Base-by-base conservation (phyloP, 2,113 vertebrate species). In the Turdus rufiventris region DNA sequence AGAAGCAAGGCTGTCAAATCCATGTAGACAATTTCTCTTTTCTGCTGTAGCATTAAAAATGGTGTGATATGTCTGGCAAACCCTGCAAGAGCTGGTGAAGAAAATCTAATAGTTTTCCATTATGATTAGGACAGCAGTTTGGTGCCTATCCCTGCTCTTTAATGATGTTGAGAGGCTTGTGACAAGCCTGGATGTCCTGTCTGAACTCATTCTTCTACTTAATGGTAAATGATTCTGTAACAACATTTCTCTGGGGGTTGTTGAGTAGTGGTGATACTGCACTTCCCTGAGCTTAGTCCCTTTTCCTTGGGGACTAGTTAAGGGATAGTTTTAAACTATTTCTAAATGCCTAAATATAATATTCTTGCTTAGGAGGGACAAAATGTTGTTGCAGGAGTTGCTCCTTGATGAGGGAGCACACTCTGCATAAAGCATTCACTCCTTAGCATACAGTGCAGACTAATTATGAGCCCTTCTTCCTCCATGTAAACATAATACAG, bases 11-110 rank as follows among this genome's bases (percentile, higher is more conserved):
- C n/a, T 28, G 16, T 66, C 31, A 75, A 53, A 65, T 47, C 24
- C 20, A 45, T 0, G 0, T 18, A 50, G 40, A 42, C 14, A n/a
- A 42, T 25, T 67, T 54, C 18, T 67, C 1, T 45, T 12, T 54
- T 67, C 9, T 43, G 26, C 48, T 63, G 38, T 63, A 54, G 26
- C 13, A 21, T 72, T n/a, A 51, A 65, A 70, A 58, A 31, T 51
- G 7, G 5, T 53, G 19, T 16, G 31, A 26, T 40, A 29, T 18
- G 12, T 40, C 8, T n/a, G 33, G n/a, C 10, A 80, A 66, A 43
- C 25, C 14, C 34, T 34, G 53, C 2, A 10, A 42, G 47, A 75
- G 20, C 58, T 33, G 34, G 7, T 40, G 40, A 78, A 40, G 29
- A 50, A 88, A 54, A 68, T 18, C 33, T 13, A 38, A 18, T 24